Evolutionary conservation across 1,140 invertebrate species (phyloP).

Genomic region (Lethocerus indicus): DNA sequence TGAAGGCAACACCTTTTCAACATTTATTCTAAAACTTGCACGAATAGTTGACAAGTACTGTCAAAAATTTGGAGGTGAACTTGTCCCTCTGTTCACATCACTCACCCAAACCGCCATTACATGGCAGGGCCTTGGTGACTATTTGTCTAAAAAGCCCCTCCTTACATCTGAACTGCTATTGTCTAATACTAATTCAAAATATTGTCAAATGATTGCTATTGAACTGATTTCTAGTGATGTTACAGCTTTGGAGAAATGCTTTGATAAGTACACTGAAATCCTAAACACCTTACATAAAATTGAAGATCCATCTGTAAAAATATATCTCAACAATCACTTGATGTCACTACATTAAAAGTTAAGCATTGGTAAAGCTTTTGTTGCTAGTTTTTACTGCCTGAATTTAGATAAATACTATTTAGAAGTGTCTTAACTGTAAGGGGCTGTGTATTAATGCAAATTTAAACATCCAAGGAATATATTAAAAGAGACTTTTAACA

Average conservation of each 20-base stretch:
- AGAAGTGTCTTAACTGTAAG: too few species aligned
- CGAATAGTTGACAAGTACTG: background rate
- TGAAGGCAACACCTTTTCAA: too few species aligned
- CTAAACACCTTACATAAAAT: background rate
- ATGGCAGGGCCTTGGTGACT: background rate
- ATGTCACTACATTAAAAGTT: too few species aligned
- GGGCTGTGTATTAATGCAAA: too few species aligned
- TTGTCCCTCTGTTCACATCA: background rate
- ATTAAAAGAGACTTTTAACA: too few species aligned
- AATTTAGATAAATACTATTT: too few species aligned
- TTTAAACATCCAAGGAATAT: too few species aligned
- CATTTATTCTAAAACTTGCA: background rate
- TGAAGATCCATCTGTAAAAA: background rate
- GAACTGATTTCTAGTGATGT: background rate
- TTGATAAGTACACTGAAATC: background rate
- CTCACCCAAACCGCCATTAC: background rate
- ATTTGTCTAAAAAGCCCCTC: background rate
- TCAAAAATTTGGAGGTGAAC: background rate
- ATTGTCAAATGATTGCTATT: background rate
- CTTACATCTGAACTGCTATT: background rate
- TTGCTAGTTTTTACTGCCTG: too few species aligned
- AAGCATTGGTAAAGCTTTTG: too few species aligned
- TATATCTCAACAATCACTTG: background rate
- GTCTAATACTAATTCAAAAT: background rate
- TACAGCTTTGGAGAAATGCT: background rate